A percentile compares a stretch with the other conserved stretches of the same genome.
Conservation (phyloP, 2,113 vertebrate species). For the Chunga burmeisteri region DNA sequence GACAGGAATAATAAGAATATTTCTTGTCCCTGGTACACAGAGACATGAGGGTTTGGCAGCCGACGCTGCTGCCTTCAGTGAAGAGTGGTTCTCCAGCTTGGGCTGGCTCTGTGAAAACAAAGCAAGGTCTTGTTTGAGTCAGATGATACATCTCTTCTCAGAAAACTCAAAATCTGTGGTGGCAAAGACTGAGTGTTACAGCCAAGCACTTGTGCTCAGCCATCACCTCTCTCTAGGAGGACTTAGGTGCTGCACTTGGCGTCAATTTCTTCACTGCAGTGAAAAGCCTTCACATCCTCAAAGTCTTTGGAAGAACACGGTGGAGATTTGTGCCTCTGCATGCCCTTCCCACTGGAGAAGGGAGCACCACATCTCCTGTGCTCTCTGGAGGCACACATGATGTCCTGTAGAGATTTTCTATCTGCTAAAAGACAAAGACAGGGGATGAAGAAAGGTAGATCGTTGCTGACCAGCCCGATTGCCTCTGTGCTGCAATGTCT, state of each 20-base stretch:
- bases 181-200: background rate
- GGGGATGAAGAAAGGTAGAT: background rate
- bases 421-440: background rate
- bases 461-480: background rate
- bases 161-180: background rate
- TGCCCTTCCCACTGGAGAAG: background rate
- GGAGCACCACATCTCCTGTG: rapidly evolving
- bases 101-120: background rate
- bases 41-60: background rate
- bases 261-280: background rate
- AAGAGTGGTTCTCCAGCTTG: background rate
- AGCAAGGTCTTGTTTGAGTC: background rate
- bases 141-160: background rate
- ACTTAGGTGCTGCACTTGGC: background rate
- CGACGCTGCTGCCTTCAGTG: background rate
- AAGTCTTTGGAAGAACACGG: background rate
- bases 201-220: rapidly evolving
- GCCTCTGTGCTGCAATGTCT: background rate
- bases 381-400: background rate
- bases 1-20: background rate
- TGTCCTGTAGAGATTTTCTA: background rate
- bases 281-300: background rate
- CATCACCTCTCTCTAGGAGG: background rate
- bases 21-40: background rate
- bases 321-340: background rate